phyloP scores from a whole-genome alignment of 2,113 vertebrate species.

The Aphelocoma coerulescens region DNA sequence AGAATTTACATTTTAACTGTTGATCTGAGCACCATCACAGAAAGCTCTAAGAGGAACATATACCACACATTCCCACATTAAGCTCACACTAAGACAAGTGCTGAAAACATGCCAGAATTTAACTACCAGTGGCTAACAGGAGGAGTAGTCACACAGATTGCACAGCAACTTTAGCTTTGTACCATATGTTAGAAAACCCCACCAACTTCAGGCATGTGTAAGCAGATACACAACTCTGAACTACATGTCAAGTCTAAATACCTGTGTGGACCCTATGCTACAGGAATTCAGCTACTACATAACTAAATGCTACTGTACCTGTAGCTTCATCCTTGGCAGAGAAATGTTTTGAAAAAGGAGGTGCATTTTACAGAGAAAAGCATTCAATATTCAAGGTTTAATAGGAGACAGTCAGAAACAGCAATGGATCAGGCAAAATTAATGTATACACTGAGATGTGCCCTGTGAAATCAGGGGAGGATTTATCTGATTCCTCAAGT shows the following conservation, averaged over 20 bases:
- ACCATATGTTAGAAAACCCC: background rate
- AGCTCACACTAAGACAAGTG: background rate
- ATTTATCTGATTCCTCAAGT: background rate
- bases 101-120: background rate
- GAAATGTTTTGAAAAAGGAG: background rate
- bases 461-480: background rate
- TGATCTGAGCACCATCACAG: background rate
- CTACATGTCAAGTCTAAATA: background rate
- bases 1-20: background rate
- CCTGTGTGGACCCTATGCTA: background rate
- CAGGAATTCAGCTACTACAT: background rate
- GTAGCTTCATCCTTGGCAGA: background rate
- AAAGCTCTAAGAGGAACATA: background rate
- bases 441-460: background rate
- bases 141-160: background rate
- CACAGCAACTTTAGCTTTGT: background rate
- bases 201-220: background rate
- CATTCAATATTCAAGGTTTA: background rate
- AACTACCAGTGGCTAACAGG: background rate
- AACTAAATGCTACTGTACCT: constrained; percentile 34
- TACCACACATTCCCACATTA: background rate
- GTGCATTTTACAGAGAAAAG: background rate
- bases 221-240: background rate
- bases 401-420: background rate
- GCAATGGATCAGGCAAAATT: background rate